Evolutionary conservation across 2,888 invertebrate genomes (phyloP), one percentile per base, ranked within the genome.

Genomic region (Campoletis raptor): DNA sequence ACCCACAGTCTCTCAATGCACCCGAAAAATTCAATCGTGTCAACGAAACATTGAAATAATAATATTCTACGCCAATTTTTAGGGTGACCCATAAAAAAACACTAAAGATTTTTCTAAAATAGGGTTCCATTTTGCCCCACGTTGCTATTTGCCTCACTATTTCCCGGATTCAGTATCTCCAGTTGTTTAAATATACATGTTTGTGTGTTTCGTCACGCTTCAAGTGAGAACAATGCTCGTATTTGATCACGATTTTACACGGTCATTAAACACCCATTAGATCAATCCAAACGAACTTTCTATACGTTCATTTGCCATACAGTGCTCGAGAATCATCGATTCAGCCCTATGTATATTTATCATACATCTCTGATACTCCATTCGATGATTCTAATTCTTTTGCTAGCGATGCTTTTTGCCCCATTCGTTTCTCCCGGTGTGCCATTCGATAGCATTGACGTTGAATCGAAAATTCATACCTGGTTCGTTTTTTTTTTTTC

Each of bases 181-280:
- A 61, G 57, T 61, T 61, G 30, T 61, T 61, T 15, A 30, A 61
- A 45, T 36, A 81, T 73, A 21, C 10, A 70, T 64, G 30, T 61
- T n/a, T 45, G 12, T 21, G 72, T 54, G 66, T 72, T 77, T 74
- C 72, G 70, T 83, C 76, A 67, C 78, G 72, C 73, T 69, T 78
- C 69, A 45, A 79, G 73, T 78, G 74, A 78, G 70, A 81, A 81
- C 85, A 83, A 61, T 84, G 54, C 86, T 86, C 85, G 88, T 89
- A 87, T 90, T 89, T 90, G 87, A 81, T 79, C 83, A 40, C 40
- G 88, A 90, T 90, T 89, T 91, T 87, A 81, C 86, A 87, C 87
- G 87, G 85, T 84, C 88, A 90, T 91, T 91, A 90, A 91, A 88
- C 89, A 90, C 86, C 89, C 88, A 89, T 91, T 90, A 87, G 82